Base-by-base conservation (phyloP, 2,113 vertebrate species). In the Lasiurus cinereus region DNA sequence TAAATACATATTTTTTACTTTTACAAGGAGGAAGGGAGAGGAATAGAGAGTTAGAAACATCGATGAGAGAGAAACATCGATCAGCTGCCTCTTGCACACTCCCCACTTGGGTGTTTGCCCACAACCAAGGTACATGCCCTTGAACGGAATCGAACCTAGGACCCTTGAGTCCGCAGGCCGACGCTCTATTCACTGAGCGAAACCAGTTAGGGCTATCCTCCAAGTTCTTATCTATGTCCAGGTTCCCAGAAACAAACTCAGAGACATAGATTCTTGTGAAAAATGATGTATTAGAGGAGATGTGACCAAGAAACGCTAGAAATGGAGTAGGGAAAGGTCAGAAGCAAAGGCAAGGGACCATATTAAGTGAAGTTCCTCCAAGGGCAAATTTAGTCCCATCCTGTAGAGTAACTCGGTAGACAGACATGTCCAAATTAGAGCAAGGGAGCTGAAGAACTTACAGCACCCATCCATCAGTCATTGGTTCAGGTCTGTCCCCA, bases 221-320 rank as follows among this genome's bases (percentile, higher is more conserved):
- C 43, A 73, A 69, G 39, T 84, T 59, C 39, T 72, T 64, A 6
- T n/a, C 72, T 82, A 76, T 69, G 46, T 73, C 56, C 90, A 76
- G 27, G 21, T 76, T 78, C 43, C 36, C 31, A 79, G 50, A 94
- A 80, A 36, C 59, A 90, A 83, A 73, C 50, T 73, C 31, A 21
- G 54, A 85, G 36, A 56, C 24, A 46, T 74, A 16, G 69, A 83
- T 86, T 78, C 73, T 94, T 70, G 64, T 67, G 64, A 90, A 88
- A 88, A 94, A 82, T 39, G 66, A 88, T 89, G 83, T 95, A 69
- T 82, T 82, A 82, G 24, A 82, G 24, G 43, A 83, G 21, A 15
- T 21, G 46, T 74, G 31, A 89, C 31, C 50, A 86, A 15, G 24
- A 90, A 89, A 70, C 91, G 18, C 31, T 54, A 29, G 56, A 43